Percentiles rank a stretch among this genome's conserved stretches.
Evolutionary conservation across 2,797 vertebrate genomes (phyloP).

Genomic region (Picus viridis): DNA sequence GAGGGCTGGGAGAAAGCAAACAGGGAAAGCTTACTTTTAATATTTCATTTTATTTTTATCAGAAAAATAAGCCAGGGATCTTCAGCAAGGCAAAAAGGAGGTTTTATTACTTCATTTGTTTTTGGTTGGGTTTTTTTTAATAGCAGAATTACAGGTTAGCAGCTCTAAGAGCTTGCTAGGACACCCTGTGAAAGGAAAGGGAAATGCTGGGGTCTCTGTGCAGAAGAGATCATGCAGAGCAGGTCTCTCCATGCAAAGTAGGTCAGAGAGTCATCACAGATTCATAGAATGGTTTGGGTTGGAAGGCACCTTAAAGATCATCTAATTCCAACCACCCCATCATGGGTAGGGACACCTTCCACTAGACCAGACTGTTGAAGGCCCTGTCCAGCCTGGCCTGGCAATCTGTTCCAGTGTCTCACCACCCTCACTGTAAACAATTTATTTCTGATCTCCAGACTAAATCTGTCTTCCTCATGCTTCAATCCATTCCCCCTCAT

Average conservation of each 20-base stretch:
- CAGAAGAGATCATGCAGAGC: not conserved
- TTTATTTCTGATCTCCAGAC: no score
- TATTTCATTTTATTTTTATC: slow-evolving; percentile 68
- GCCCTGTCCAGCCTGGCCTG: no score
- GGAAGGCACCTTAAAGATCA: no score
- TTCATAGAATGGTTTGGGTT: no score
- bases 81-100: not conserved
- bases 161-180: not conserved
- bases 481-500: no score
- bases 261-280: no score
- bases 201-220: not conserved
- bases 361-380: no score
- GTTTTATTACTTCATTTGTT: not conserved
- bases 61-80: slow-evolving; percentile 42
- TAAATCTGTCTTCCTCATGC: no score
- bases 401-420: no score
- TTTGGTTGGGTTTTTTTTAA: not conserved
- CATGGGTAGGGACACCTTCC: no score
- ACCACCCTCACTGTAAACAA: no score
- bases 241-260: not conserved
- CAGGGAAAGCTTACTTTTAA: slow-evolving; percentile 68
- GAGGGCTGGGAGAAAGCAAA: slow-evolving; percentile 27
- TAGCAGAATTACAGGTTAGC: not conserved
- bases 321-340: no score
- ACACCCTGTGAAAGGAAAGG: not conserved